Percentiles rank a stretch among this genome's conserved stretches.
Conservation (phyloP, 2,113 vertebrate species). For the Coturnix japonica region DNA sequence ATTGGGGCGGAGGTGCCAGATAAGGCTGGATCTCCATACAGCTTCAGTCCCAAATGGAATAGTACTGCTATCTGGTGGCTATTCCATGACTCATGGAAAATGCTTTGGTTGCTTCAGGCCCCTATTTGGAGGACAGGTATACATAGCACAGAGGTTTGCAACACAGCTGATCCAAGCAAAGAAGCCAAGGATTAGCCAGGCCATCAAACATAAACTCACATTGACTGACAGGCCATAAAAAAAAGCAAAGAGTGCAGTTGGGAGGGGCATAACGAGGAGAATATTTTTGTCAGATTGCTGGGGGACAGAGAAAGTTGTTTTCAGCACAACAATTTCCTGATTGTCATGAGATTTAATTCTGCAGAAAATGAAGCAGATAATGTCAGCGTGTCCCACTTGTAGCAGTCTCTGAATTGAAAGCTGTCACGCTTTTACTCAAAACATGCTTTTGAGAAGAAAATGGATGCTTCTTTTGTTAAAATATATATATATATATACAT, state of each 20-base stretch:
- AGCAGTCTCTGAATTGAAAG: slow-evolving; percentile 1
- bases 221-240: background rate
- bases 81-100: slow-evolving; percentile 67
- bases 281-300: background rate
- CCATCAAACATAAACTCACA: background rate
- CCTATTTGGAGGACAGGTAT: slow-evolving; percentile 47
- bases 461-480: slow-evolving; percentile 4
- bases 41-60: slow-evolving; percentile 23
- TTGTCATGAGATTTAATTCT: slow-evolving; percentile 18
- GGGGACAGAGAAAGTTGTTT: background rate
- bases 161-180: slow-evolving; percentile 29
- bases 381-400: slow-evolving; percentile 19
- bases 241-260: fast-evolving
- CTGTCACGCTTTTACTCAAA: slow-evolving; percentile 47
- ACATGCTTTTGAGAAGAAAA: slow-evolving; percentile 47
- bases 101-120: slow-evolving; percentile 23
- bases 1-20: background rate
- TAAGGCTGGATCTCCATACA: background rate
- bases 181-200: slow-evolving; percentile 35
- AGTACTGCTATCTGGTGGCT: slow-evolving; percentile 68
- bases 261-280: background rate
- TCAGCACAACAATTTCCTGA: slow-evolving; percentile 32
- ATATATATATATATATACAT: background rate
- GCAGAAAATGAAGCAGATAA: slow-evolving; percentile 41
- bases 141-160: slow-evolving; percentile 39